Percentiles rank a stretch among this genome's conserved stretches.
These are phyloP conservation scores for Chroicocephalus ridibundus DNA, from an alignment of 2,113 vertebrate species.

Conservation along the genomic window DNA sequence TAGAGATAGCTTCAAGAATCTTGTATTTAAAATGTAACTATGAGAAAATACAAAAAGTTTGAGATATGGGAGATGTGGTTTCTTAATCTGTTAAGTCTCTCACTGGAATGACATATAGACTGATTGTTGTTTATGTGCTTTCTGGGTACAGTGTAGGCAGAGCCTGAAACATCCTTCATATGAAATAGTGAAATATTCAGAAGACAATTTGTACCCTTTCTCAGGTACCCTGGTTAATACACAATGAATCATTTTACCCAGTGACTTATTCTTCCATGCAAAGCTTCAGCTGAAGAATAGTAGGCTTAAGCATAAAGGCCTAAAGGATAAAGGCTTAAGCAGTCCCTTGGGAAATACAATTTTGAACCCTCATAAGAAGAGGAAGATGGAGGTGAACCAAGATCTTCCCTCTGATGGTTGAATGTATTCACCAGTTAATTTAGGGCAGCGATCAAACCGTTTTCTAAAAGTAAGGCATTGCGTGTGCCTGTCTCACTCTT, in stretches of 20 bases:
- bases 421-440: neutral
- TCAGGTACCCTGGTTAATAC: neutral
- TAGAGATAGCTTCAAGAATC: neutral
- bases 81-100: neutral
- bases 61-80: neutral
- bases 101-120: neutral
- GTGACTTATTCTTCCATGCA: neutral
- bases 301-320: neutral
- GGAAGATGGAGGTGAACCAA: neutral
- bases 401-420: neutral
- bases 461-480: neutral
- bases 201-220: neutral
- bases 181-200: neutral
- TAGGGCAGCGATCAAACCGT: neutral
- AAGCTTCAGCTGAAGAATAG: neutral
- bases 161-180: neutral
- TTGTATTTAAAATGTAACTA: neutral
- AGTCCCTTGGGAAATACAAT: neutral
- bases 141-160: neutral
- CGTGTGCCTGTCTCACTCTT: neutral
- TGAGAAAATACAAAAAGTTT: neutral
- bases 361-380: neutral
- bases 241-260: neutral
- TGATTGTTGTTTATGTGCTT: neutral
- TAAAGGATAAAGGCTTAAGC: neutral